Base-by-base conservation (phyloP, 2,888 invertebrate genomes). In the Gasteruption jaculator region DNA sequence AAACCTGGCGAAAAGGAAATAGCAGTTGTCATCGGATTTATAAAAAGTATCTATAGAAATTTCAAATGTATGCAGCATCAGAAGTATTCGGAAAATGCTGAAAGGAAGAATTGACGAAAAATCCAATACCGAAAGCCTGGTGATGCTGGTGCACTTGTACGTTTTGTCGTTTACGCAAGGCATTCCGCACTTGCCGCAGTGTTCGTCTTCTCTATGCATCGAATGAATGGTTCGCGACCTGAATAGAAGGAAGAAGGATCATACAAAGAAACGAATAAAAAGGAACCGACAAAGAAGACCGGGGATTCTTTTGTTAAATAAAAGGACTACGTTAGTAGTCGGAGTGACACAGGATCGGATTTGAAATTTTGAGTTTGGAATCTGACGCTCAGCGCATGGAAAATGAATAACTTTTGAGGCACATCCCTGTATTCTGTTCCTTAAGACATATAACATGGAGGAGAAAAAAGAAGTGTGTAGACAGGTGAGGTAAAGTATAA, bases 231-330 rank as follows among this genome's bases (percentile, higher is more conserved):
- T 50, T 45, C 53, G 44, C 32, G 49, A 47, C 48, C 43, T 61
- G 54, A 60, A 62, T 63, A 58, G 62, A 62, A n/a, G n/a, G n/a
- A n/a, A n/a, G n/a, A n/a, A n/a, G n/a, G n/a, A n/a, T n/a, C n/a
- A n/a, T n/a, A n/a, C n/a, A n/a, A 59, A 56, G 50, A 54, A 58
- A 57, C 53, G 52, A 53, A 60, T 54, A 64, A 63, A 58, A 63
- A 60, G 57, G 53, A 63, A 65, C 68, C 68, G 68, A 68, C 68
- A 68, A 67, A 68, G 66, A 56, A 53, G 40, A 43, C 48, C 35
- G 48, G 44, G 53, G 49, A 54, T 55, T 60, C 60, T 60, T 67
- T 66, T 66, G 65, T 68, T 57, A 45, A 33, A n/a, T n/a, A n/a
- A n/a, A n/a, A n/a, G n/a, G n/a, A n/a, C n/a, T n/a, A 49, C 50